Conservation (phyloP, 2,797 vertebrate genomes). For the Notamacropus eugenii region DNA sequence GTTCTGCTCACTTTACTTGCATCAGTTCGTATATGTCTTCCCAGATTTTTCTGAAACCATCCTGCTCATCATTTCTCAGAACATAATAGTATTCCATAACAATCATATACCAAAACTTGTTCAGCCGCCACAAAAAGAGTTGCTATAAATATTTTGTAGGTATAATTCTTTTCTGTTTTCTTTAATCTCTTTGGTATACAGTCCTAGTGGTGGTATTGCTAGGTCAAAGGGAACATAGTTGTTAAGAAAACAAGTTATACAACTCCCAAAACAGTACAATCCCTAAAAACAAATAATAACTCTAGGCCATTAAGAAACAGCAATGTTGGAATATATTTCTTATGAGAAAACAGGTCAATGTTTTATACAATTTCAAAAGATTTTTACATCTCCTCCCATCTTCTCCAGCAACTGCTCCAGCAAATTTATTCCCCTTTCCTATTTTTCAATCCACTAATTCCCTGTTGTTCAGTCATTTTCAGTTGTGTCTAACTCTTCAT, state of each 20-base stretch:
- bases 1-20: neutral
- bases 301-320: neutral
- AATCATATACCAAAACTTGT: neutral
- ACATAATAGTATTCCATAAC: neutral
- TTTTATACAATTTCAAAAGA: neutral
- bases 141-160: neutral
- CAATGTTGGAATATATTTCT: neutral
- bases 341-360: neutral
- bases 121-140: neutral
- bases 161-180: neutral
- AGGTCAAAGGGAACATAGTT: no score
- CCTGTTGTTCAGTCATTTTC: neutral
- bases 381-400: neutral
- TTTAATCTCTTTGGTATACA: no score
- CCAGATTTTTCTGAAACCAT: neutral
- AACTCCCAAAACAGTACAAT: neutral
- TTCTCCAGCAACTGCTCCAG: neutral
- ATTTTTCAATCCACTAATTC: neutral
- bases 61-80: neutral
- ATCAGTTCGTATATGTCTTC: neutral
- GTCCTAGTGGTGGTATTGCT: no score
- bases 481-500: neutral
- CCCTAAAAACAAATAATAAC: neutral
- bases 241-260: neutral
- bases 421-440: neutral